These are phyloP conservation scores for Heliconius melpomene DNA, from an alignment of 1,140 invertebrate genomes.

Conservation along the genomic window DNA sequence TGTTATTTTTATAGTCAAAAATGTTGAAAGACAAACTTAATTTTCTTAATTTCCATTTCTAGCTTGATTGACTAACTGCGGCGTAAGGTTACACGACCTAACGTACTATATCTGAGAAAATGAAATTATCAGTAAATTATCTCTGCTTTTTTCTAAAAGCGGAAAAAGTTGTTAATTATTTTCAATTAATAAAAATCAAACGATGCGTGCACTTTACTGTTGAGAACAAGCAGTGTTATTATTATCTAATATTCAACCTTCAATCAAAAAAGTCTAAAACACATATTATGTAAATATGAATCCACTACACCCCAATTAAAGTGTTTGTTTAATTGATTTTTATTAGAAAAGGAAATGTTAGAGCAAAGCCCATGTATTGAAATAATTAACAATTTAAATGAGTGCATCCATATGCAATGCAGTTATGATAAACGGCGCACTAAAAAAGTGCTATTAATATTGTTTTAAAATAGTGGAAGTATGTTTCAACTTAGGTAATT, in stretches of 20 bases:
- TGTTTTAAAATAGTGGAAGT: too few species aligned
- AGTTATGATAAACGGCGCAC: neutral
- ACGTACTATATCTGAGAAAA: too few species aligned
- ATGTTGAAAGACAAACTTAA: too few species aligned
- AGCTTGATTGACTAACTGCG: too few species aligned
- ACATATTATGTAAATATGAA: neutral
- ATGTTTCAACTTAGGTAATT: too few species aligned
- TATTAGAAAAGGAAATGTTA: conserved; percentile 3
- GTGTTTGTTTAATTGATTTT: neutral
- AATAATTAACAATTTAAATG: neutral
- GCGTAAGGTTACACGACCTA: too few species aligned
- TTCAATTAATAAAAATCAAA: neutral
- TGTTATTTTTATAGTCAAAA: neutral
- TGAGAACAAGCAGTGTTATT: neutral
- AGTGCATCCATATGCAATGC: neutral
- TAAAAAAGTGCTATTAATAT: neutral
- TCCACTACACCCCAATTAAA: neutral
- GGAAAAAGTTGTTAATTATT: neutral
- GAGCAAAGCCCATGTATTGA: neutral
- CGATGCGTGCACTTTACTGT: neutral
- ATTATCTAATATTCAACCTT: neutral
- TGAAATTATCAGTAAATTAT: too few species aligned
- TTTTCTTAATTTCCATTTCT: too few species aligned
- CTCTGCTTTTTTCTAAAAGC: too few species aligned
- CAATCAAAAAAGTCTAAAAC: neutral